Conservation (phyloP, 2,888 invertebrate species). For the Hemithea aestivaria region DNA sequence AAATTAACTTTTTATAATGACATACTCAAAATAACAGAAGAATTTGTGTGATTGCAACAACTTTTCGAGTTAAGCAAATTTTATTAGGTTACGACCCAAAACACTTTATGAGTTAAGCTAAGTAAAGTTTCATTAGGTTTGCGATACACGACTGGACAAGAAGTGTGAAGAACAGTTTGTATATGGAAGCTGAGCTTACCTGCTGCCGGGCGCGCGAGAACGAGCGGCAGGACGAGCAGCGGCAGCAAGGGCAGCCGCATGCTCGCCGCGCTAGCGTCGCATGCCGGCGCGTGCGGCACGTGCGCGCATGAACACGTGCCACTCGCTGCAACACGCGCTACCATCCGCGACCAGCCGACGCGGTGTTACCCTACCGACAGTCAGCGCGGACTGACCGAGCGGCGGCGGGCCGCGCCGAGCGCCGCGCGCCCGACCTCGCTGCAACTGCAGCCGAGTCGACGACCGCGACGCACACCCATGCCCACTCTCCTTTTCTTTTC, state of each 20-base stretch:
- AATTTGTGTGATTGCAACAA: too few relatives aligned
- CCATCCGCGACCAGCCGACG: conserved; percentile 43
- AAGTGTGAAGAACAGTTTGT: too few relatives aligned
- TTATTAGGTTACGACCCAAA: too few relatives aligned
- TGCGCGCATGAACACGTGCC: conserved; percentile 39
- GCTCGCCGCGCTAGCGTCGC: conserved; percentile 62
- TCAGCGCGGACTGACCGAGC: conserved; percentile 57
- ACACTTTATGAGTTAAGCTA: too few relatives aligned
- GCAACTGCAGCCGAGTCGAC: conserved; percentile 51
- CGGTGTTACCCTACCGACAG: conserved; percentile 56
- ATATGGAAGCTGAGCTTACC: conserved; percentile 41
- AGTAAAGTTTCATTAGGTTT: too few relatives aligned
- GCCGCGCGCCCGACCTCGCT: conserved; percentile 30
- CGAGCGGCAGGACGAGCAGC: conserved; percentile 72
- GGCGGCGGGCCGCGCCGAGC: conserved; percentile 27
- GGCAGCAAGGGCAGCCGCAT: conserved; percentile 75
- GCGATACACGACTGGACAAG: too few relatives aligned
- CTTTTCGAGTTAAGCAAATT: too few relatives aligned
- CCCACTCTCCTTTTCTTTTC: conserved; percentile 6
- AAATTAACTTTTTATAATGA: too few relatives aligned
- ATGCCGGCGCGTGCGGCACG: conserved; percentile 57
- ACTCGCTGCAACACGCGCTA: conserved; percentile 21
- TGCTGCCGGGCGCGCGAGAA: conserved; percentile 72
- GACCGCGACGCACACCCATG: conserved; percentile 19
- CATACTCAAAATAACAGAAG: too few relatives aligned